Base-by-base conservation (phyloP, 2,888 invertebrate genomes). In the Chelonus formosanus region DNA sequence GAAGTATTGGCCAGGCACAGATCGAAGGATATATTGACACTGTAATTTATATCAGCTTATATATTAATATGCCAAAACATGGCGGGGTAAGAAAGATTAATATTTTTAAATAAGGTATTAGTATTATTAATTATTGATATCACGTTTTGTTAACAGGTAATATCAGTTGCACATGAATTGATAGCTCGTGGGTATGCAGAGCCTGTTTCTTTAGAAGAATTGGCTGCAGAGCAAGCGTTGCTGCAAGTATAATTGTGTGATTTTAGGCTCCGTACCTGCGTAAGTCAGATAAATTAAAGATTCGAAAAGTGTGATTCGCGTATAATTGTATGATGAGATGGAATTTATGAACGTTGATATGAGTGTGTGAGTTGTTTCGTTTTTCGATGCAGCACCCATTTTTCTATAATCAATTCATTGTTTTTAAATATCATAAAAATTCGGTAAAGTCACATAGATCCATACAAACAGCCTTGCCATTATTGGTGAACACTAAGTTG, bases 151-250 rank as follows among this genome's bases (percentile, higher is more conserved):
- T 89, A 90, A 86, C 89, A 94, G 90, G 90, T 92, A 76, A 89
- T 94, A 86, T 92, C 93, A 85, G 89, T 96, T 76, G 96, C 96
- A 84, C 89, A 92, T 80, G 95, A 95, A 86, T 87, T 97, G 78
- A 92, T 95, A 76, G 91, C 92, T 76, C 90, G 91, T 84, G 94
- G 94, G 63, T 89, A 91, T 78, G 96, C 95, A 60, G 90, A 91
- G 80, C 93, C 93, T 90, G 83, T 89, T 70, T 85, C 83, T 62
- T 69, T 80, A 45, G 82, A 83, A 47, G 74, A 75, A 31, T 70
- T 74, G 65, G 63, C 73, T 10, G 71, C 75, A 32, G 76, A 76
- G 53, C 71, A 73, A 55, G 35, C 48, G 47, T 10, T 45, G 31
- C n/a, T 44, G 31, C 43, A 53, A 45, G 43, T 32, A 10, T 52